Evolutionary conservation across 2,888 invertebrate genomes (phyloP), one percentile per base, ranked within the genome.

Genomic region (Frankliniella intonsa): DNA sequence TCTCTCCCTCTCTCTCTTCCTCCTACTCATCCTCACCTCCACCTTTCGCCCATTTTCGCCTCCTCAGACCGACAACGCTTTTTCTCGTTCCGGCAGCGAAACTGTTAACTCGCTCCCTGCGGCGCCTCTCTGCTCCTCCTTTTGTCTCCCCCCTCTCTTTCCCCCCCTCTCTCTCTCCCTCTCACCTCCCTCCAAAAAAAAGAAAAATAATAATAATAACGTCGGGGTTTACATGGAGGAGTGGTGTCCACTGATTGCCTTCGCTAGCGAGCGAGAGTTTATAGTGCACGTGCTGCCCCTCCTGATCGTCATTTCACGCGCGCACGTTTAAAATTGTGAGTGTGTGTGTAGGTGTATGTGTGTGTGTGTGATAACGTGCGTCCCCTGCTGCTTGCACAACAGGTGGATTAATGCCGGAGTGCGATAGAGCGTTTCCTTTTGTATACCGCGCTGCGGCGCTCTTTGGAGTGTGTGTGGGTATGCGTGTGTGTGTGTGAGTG

Each of bases 371-470:
- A 14, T 55, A 14, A 17, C 55, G 55, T 11, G 22, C 22, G 22
- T 22, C 69, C 65, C n/a, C 19, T n/a, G 65, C 69, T 22, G 69
- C 25, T 12, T 22, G 22, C 12, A 22, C 69, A 76, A 76, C 69
- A 76, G 69, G 69, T 76, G 69, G 69, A 76, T 22, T 76, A 76
- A 76, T 76, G 69, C 25, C 10, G 69, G 12, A 25, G 55, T 76
- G 69, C 69, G 69, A 69, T 69, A 22, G 11, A n/a, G 69, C 69
- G 22, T 22, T n/a, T 69, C 69, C 22, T 22, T 69, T 69, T 69
- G n/a, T 69, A n/a, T n/a, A 69, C 69, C 69, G n/a, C 69, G n/a
- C n/a, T 69, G 3, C 69, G 69, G 69, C 69, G 3, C n/a, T 69
- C 3, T 69, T 1, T 22, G n/a, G n/a, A n/a, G 22, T 69, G 5